Evolutionary conservation across 2,113 vertebrate genomes (phyloP).

Genomic region (Puntigrus tetrazona): DNA sequence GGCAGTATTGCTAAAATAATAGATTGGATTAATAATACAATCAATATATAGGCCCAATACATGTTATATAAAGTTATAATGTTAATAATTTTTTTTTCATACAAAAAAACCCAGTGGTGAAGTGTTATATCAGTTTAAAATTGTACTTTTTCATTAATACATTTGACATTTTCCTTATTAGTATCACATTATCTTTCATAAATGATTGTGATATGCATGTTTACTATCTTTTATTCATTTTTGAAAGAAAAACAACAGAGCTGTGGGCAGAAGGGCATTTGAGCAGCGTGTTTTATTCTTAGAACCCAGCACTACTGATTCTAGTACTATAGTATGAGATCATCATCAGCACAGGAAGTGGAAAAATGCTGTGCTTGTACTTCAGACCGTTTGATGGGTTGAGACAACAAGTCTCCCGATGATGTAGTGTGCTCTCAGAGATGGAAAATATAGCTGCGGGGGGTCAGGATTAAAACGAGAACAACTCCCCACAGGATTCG

Average conservation of each 20-base stretch:
- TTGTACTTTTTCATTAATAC: too few species aligned
- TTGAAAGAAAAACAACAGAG: neutral
- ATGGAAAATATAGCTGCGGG: conserved; percentile 75
- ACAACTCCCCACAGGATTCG: conserved; percentile 65
- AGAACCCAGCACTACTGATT: neutral
- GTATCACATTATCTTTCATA: too few species aligned
- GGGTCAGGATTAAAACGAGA: conserved; percentile 69
- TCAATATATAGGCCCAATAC: too few species aligned
- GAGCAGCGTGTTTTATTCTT: neutral
- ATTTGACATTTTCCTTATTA: too few species aligned
- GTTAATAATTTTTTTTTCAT: too few species aligned
- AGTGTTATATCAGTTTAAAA: too few species aligned
- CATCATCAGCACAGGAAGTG: conserved; percentile 31
- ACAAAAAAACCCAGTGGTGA: too few species aligned
- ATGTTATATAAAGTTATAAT: too few species aligned
- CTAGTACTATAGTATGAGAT: neutral
- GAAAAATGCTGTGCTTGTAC: conserved; percentile 19
- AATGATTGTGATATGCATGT: too few species aligned
- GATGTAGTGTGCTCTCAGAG: conserved; percentile 69
- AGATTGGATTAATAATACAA: neutral
- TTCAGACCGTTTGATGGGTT: neutral
- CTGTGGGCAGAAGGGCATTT: neutral
- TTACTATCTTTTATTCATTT: neutral
- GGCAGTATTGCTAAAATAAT: neutral
- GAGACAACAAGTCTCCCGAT: conserved; percentile 57